A percentile compares a stretch with the other conserved stretches of the same genome.
Conservation (phyloP, 2,113 vertebrate genomes). For the Falcunculus frontatus region DNA sequence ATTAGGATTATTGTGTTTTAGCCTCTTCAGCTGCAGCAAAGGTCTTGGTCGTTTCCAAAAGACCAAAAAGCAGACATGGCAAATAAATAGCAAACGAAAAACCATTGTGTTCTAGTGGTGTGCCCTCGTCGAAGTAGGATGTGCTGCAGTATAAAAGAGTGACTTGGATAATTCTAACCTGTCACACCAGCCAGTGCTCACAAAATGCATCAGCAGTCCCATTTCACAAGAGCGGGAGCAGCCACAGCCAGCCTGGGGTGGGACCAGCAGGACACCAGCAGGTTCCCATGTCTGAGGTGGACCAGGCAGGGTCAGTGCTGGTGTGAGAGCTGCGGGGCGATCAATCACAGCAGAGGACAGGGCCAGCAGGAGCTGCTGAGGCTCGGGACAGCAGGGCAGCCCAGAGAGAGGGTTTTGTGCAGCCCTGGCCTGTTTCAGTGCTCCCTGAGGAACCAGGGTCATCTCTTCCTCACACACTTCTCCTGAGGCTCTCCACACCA, state of each 20-base stretch:
- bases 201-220: not conserved
- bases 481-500: not conserved
- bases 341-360: fast-evolving
- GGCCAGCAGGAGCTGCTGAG: not conserved
- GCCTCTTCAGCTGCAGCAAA: not conserved
- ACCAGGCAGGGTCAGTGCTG: not conserved
- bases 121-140: not conserved
- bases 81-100: not conserved
- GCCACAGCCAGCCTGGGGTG: not conserved
- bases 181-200: not conserved
- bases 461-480: not conserved
- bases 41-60: not conserved
- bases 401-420: fast-evolving
- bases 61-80: not conserved
- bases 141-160: not conserved
- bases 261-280: not conserved
- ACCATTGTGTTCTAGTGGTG: not conserved
- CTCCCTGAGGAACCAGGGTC: not conserved
- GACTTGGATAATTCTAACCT: not conserved
- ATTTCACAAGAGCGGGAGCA: not conserved
- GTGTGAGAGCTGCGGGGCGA: not conserved
- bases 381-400: not conserved
- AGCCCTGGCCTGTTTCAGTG: not conserved
- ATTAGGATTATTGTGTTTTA: not conserved
- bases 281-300: not conserved